Evolutionary conservation across 2,797 vertebrate species (phyloP).

Genomic region (Sphenodon punctatus): DNA sequence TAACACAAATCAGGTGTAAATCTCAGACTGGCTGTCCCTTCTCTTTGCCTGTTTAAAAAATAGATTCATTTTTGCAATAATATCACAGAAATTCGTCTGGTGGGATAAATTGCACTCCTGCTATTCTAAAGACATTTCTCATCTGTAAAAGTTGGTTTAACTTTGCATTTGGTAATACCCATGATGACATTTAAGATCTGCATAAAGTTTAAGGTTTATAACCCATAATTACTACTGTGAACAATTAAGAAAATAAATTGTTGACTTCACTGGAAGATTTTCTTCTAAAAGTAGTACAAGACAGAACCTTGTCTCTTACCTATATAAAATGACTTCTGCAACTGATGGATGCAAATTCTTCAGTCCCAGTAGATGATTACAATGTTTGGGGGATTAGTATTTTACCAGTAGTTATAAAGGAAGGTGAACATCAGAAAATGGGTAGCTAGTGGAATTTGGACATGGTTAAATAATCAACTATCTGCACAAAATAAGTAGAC

Average conservation of each 20-base stretch:
- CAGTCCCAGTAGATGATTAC: not conserved
- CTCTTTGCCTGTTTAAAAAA: slow-evolving; percentile 55
- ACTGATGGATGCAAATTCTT: too few species aligned
- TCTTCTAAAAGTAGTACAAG: not conserved
- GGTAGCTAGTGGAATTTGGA: not conserved
- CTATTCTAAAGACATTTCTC: slow-evolving; percentile 55
- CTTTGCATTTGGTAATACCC: slow-evolving; percentile 53
- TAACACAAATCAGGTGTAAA: slow-evolving; percentile 96
- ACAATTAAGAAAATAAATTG: slow-evolving; percentile 34
- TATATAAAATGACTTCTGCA: not conserved
- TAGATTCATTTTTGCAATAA: slow-evolving; percentile 60
- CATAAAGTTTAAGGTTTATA: slow-evolving; percentile 58
- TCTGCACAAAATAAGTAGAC: not conserved
- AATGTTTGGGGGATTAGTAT: not conserved
- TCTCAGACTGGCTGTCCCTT: slow-evolving; percentile 81
- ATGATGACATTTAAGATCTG: slow-evolving; percentile 51
- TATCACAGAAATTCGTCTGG: slow-evolving; percentile 67
- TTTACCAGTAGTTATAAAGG: not conserved
- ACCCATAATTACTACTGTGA: slow-evolving; percentile 28
- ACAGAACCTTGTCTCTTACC: not conserved
- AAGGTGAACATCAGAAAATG: not conserved
- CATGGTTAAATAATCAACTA: not conserved
- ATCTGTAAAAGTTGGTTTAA: slow-evolving; percentile 65
- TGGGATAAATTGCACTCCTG: slow-evolving; percentile 54
- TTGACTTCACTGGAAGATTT: slow-evolving; percentile 7